Percentiles rank a stretch among this genome's conserved stretches.
Conservation (phyloP, 1,140 invertebrate species). For the Brachionus sp. region DNA sequence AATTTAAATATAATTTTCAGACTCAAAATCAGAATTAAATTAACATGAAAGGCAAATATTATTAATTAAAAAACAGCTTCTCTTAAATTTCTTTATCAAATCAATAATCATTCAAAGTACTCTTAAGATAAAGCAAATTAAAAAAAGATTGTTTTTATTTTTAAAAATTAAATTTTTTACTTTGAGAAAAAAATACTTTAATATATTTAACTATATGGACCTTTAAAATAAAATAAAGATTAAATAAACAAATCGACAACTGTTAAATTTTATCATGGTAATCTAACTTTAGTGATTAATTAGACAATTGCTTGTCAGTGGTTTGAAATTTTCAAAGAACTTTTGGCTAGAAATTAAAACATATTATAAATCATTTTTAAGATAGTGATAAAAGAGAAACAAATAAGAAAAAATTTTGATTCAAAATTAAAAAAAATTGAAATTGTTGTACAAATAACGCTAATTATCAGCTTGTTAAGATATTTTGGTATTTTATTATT, state of each 20-base stretch:
- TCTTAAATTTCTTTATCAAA: neutral
- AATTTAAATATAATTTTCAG: neutral
- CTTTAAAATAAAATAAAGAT: neutral
- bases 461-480: neutral
- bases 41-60: neutral
- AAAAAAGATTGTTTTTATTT: too few species aligned
- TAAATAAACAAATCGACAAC: neutral
- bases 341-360: neutral
- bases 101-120: too few species aligned
- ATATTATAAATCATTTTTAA: neutral
- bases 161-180: too few species aligned
- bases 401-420: neutral
- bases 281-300: neutral
- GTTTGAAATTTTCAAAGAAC: neutral
- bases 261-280: neutral
- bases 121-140: too few species aligned
- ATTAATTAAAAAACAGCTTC: neutral
- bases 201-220: too few species aligned
- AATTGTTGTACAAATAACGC: neutral
- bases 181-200: too few species aligned
- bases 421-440: neutral
- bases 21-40: neutral
- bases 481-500: neutral
- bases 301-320: neutral
- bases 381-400: neutral